Evolutionary conservation across 2,113 vertebrate species (phyloP).

Genomic region (Grantiella picta): DNA sequence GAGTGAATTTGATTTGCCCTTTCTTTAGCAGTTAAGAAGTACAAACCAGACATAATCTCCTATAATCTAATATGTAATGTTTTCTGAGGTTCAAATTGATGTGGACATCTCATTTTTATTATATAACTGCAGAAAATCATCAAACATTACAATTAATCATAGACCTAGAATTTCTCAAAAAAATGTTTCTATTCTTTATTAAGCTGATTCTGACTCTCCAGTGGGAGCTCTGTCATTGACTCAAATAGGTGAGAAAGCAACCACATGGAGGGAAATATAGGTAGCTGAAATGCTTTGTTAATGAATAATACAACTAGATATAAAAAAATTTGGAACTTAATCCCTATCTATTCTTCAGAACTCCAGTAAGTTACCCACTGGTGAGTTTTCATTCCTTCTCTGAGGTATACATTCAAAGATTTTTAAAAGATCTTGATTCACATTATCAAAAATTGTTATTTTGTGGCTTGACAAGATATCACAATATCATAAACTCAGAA

Average conservation of each 20-base stretch:
- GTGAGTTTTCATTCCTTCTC: background rate
- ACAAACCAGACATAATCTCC: background rate
- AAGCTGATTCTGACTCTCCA: background rate
- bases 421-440: background rate
- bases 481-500: background rate
- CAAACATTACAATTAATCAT: background rate
- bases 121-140: background rate
- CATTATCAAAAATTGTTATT: background rate
- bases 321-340: background rate
- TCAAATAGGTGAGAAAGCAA: background rate
- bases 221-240: background rate
- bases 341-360: background rate
- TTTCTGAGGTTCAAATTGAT: background rate
- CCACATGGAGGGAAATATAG: background rate
- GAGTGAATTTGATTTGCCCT: background rate
- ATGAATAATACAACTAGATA: background rate
- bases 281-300: background rate
- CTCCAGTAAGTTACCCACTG: background rate
- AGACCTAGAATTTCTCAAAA: background rate
- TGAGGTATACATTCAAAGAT: background rate
- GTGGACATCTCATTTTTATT: background rate
- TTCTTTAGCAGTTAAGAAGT: background rate
- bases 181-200: background rate
- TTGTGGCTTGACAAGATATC: background rate
- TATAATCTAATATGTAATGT: background rate